A percentile compares a stretch with the other conserved stretches of the same genome.
Evolutionary conservation across 2,888 invertebrate species (phyloP).

Genomic region (Parapristionchus giblindavisi): DNA sequence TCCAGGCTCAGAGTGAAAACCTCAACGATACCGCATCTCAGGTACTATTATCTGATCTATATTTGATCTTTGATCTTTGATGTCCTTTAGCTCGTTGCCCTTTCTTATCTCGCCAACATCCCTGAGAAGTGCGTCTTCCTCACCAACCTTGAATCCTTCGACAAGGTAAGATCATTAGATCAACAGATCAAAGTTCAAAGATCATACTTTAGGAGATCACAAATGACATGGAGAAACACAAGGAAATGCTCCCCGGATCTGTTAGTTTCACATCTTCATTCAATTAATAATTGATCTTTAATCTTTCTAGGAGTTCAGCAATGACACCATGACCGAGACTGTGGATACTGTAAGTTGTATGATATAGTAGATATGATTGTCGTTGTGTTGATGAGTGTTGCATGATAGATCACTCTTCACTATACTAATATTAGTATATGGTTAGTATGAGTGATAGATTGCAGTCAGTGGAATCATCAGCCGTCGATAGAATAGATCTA

Average conservation of each 20-base stretch:
- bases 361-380: not conserved
- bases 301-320: constrained; percentile 32
- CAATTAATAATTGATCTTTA: not conserved
- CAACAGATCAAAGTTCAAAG: not conserved
- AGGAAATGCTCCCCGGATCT: constrained; percentile 16
- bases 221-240: constrained; percentile 18
- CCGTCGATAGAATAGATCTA: not conserved
- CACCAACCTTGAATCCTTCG: constrained; percentile 36
- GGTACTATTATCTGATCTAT: not conserved
- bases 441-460: not conserved
- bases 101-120: constrained; percentile 37
- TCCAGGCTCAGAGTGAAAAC: constrained; percentile 38
- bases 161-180: constrained; percentile 26
- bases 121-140: constrained; percentile 39
- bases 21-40: constrained; percentile 29
- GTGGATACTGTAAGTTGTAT: not conserved
- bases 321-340: constrained; percentile 24
- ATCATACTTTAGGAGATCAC: constrained; percentile 16
- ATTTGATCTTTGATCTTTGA: not conserved
- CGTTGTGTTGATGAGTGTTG: not conserved
- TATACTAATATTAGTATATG: not conserved
- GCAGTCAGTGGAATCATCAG: not conserved
- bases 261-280: not conserved
- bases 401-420: not conserved
- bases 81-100: constrained; percentile 29